Evolutionary conservation across 1,140 invertebrate species (phyloP), one percentile per base, ranked within the genome.

Genomic region (Drosophila sp.): DNA sequence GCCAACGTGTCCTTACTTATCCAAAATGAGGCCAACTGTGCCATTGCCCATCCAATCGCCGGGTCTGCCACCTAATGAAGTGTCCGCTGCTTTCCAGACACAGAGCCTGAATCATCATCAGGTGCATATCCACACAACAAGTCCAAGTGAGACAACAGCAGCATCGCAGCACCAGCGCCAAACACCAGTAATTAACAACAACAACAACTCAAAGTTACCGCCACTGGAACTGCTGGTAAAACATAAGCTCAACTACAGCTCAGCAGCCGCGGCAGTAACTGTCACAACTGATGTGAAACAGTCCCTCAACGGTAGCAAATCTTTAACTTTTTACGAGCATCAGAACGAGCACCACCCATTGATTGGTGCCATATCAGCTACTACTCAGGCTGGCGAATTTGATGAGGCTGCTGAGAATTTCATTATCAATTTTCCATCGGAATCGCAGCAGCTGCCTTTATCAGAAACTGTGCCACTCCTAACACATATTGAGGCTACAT

Each of bases 321-420:
- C 23, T 3, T 50, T 50, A 50, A 50, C 17, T 3, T 27, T 10
- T 25, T 3, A 50, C 25, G 44, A 27, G 44, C 23, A 50, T 50
- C 44, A 50, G 7, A 25, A 50, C 1, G 23, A 27, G 8, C 23
- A 8, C 10, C 44, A 27, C 79, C 87, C 62, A 87, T 80, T 60
- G 85, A 87, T 40, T 72, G 78, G 47, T 87, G 72, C 50, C 63
- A 65, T 27, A 79, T 54, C 11, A 11, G 35, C 23, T 4, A 66
- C 69, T 1, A 50, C 58, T n/a, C 55, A 70, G 29, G 87, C 80
- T 4, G 84, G 76, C 40, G 71, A 76, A 6, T 91, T 91, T 67
- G 90, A 91, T 79, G 90, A 91, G 72, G 83, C 86, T 25, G 90
- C 90, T n/a, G 90, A 91, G 74, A 79, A 85, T 63, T 91, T 91